Evolutionary conservation across 2,888 invertebrate genomes (phyloP), one percentile per base, ranked within the genome.

Genomic region (Gastrophysa polygoni): DNA sequence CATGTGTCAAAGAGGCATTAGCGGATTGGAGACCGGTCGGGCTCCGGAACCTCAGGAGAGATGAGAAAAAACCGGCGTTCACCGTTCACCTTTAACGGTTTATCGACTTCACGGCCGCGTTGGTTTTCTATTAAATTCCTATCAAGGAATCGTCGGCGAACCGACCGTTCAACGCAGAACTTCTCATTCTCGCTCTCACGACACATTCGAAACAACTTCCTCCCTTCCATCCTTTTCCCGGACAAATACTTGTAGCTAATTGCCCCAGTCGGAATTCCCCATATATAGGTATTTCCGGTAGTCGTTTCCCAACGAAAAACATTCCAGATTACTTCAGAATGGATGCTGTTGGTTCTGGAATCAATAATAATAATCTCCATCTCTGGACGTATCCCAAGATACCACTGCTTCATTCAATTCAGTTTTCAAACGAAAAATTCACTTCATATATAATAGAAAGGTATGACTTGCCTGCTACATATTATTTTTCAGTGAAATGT

Each of bases 121-220:
- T 66, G 69, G 65, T 68, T 68, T 70, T 71, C 70, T 72, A 73
- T 72, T 73, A 73, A 70, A 64, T 71, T 67, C 66, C 68, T 68
- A 68, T 69, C 63, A 69, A 64, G 66, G 47, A 60, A 38, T n/a
- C n/a, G 38, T 38, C 38, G 66, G 57, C 65, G 68, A 62, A 68
- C 69, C 54, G 66, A 63, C 63, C n/a, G 38, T 38, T 38, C 14
- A n/a, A n/a, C 10, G 38, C 14, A n/a, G 14, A 38, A 14, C 14
- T n/a, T 38, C 38, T 38, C 10, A 38, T 14, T 14, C 38, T n/a
- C 29, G 6, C 38, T 38, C 38, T 38, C 14, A 38, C 38, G 38
- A 38, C 38, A 38, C 14, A 38, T 38, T n/a, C 38, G 38, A 38
- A 14, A 38, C 38, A 38, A 38, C 38, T 38, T 38, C 38, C 38